These are phyloP conservation scores for Orthonyx spaldingii DNA, from an alignment of 2,113 vertebrate species.

Conservation along the genomic window DNA sequence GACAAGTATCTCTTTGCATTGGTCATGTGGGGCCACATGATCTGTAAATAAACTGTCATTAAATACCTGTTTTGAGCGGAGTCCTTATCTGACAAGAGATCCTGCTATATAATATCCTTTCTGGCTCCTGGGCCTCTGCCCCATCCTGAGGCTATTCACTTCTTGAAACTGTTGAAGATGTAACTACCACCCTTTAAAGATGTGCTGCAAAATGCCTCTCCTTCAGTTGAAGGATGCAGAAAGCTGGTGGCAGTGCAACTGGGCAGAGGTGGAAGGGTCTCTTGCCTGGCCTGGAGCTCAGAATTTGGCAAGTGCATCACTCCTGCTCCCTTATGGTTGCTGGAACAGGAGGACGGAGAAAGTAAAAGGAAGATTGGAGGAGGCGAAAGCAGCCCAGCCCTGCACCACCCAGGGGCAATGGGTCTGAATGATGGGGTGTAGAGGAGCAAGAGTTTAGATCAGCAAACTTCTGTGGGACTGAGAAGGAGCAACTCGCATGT, in stretches of 20 bases:
- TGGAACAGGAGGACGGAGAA: background rate
- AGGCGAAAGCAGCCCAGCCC: background rate
- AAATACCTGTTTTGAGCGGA: background rate
- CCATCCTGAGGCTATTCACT: background rate
- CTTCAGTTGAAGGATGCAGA: background rate
- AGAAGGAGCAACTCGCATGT: background rate
- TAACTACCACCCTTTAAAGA: background rate
- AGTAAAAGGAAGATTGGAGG: background rate
- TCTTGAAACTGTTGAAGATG: background rate
- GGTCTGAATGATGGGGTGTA: background rate
- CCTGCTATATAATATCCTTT: background rate
- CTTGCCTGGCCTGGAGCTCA: background rate
- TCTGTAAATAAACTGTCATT: background rate
- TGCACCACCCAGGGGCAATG: rapidly evolving
- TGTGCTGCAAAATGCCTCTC: rapidly evolving
- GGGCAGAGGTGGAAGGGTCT: background rate
- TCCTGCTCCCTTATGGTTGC: background rate
- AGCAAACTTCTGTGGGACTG: background rate
- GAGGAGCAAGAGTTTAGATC: background rate
- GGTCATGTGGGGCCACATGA: background rate
- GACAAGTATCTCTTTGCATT: background rate
- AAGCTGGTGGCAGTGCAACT: background rate
- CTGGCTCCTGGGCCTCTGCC: background rate
- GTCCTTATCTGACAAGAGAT: background rate
- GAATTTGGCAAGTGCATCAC: background rate